Evolutionary conservation across 2,797 vertebrate genomes (phyloP).

Genomic region (Ispidina picta): DNA sequence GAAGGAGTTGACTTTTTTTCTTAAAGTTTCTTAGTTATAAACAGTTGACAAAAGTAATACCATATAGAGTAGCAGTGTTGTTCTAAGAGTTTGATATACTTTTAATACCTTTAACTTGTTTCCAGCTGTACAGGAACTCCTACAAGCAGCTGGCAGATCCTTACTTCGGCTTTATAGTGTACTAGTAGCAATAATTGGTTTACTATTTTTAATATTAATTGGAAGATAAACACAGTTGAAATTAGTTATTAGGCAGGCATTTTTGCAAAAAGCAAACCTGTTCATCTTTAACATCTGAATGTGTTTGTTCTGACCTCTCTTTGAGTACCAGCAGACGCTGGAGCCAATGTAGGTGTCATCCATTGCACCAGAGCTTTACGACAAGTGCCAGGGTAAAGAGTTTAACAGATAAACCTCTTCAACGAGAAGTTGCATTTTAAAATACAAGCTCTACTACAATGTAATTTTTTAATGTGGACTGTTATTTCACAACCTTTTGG

Average conservation of each 20-base stretch:
- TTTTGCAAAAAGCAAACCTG: neutral
- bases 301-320: neutral
- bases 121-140: neutral
- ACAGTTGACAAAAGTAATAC: conserved; percentile 32
- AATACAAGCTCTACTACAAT: neutral
- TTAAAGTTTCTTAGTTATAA: conserved; percentile 45
- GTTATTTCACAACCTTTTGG: neutral
- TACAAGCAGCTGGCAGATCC: neutral
- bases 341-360: neutral
- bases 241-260: neutral
- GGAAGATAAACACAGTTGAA: neutral
- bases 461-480: neutral
- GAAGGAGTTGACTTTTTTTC: conserved; percentile 7
- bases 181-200: neutral
- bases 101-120: neutral
- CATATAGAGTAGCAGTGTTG: neutral
- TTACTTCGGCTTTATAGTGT: neutral
- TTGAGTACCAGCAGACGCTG: neutral
- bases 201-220: neutral
- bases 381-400: neutral
- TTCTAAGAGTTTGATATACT: neutral
- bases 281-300: neutral
- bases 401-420: neutral
- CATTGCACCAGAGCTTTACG: neutral
- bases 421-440: neutral